Conservation (phyloP, 1,140 invertebrate species). For the Galendromus occidentalis region DNA sequence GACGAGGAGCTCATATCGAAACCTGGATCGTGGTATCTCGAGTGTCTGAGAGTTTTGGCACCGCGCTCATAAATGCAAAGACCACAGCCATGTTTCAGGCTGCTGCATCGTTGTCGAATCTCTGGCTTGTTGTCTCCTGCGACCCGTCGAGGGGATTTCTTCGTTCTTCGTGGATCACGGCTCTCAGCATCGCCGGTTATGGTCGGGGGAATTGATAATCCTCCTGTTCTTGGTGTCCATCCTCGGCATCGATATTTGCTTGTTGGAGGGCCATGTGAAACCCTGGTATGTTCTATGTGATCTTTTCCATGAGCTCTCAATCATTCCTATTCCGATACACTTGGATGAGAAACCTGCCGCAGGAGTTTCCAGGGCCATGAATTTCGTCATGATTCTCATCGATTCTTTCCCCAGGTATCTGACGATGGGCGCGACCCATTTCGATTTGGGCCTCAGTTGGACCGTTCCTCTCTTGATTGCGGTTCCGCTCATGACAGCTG, state of each 20-base stretch:
- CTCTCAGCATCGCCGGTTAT: not conserved
- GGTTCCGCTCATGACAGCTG: not conserved
- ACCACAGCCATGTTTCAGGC: not conserved
- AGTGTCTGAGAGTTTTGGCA: no score
- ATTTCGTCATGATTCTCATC: no score
- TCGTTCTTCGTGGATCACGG: not conserved
- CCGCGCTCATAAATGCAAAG: no score
- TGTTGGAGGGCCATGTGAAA: not conserved
- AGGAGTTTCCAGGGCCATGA: no score
- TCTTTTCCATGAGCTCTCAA: no score
- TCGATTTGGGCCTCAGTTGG: not conserved
- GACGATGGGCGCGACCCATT: not conserved
- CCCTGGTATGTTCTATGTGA: no score
- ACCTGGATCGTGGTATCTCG: no score
- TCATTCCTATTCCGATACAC: no score
- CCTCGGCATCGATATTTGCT: not conserved
- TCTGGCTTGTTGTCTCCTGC: not conserved
- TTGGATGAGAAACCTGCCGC: no score
- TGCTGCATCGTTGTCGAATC: conserved; percentile 7
- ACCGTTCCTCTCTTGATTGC: not conserved
- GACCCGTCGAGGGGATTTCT: not conserved
- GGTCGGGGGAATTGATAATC: not conserved
- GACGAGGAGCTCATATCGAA: no score
- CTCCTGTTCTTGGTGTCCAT: not conserved
- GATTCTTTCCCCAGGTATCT: not conserved